Conservation (phyloP, 2,888 invertebrate species). For the Lasioglossum villosulum region DNA sequence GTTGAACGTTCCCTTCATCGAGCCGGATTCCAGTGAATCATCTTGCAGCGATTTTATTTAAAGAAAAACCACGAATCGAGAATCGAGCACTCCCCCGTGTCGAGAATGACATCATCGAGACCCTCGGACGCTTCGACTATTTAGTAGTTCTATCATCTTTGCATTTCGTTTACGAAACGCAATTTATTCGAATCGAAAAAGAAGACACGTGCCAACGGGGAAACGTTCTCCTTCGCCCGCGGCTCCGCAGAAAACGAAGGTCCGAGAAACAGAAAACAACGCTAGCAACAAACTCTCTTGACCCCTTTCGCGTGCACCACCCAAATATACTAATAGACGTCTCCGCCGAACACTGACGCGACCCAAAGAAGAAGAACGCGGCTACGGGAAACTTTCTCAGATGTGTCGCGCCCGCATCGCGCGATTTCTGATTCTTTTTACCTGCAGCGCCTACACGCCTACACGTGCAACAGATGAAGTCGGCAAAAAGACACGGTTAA, state of each 20-base stretch:
- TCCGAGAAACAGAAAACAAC: neutral
- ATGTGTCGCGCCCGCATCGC: neutral
- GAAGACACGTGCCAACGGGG: neutral
- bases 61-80: conserved; percentile 48
- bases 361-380: neutral
- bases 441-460: neutral
- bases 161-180: neutral
- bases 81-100: conserved; percentile 1
- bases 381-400: neutral
- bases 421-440: neutral
- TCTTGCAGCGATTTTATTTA: conserved; percentile 40
- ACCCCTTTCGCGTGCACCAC: neutral
- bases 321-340: neutral
- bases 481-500: neutral
- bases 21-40: conserved; percentile 39
- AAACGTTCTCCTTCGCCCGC: neutral
- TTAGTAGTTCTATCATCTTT: neutral
- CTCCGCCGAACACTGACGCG: neutral
- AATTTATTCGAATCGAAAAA: neutral
- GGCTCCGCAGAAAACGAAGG: neutral
- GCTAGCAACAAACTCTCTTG: neutral
- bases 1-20: neutral
- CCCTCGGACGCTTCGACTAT: neutral
- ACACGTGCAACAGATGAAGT: neutral
- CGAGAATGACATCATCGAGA: conserved; percentile 14